Percentiles rank a stretch among this genome's conserved stretches.
Evolutionary conservation across 2,888 invertebrate species (phyloP).

Genomic region (Polydrusus tereticollis): DNA sequence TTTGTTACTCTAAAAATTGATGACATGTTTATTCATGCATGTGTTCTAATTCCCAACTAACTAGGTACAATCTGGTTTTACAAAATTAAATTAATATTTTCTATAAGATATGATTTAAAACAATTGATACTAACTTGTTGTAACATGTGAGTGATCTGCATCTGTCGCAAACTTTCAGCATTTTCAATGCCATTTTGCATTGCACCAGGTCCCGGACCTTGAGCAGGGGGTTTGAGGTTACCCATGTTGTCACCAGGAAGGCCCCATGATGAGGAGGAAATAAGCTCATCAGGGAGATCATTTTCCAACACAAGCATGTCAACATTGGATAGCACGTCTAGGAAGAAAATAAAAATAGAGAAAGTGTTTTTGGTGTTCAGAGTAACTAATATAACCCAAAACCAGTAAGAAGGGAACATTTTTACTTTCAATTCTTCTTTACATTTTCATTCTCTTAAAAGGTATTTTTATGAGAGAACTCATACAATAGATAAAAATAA

Average conservation of each 20-base stretch:
- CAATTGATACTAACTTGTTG: constrained; percentile 69
- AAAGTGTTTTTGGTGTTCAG: not conserved
- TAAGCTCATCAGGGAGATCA: constrained; percentile 91
- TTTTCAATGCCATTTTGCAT: constrained; percentile 82
- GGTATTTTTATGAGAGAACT: too few species aligned
- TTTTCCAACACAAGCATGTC: constrained; percentile 92
- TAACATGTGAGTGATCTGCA: constrained; percentile 77
- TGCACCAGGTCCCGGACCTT: constrained; percentile 84
- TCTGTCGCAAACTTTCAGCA: constrained; percentile 70
- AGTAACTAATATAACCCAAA: constrained; percentile 36
- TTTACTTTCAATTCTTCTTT: too few species aligned
- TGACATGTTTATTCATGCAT: not conserved
- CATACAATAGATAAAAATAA: too few species aligned
- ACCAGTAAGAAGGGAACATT: too few species aligned
- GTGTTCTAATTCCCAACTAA: not conserved
- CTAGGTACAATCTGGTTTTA: too few species aligned
- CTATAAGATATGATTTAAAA: too few species aligned
- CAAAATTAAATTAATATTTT: too few species aligned
- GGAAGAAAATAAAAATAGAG: constrained; percentile 57
- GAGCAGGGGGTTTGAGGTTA: constrained; percentile 82
- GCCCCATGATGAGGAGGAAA: constrained; percentile 81
- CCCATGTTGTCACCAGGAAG: constrained; percentile 63
- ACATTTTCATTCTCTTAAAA: too few species aligned
- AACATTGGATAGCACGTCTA: constrained; percentile 86
- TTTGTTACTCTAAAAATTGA: constrained; percentile 75